Evolutionary conservation across 2,888 invertebrate species (phyloP).

Genomic region (Selenia dentaria): DNA sequence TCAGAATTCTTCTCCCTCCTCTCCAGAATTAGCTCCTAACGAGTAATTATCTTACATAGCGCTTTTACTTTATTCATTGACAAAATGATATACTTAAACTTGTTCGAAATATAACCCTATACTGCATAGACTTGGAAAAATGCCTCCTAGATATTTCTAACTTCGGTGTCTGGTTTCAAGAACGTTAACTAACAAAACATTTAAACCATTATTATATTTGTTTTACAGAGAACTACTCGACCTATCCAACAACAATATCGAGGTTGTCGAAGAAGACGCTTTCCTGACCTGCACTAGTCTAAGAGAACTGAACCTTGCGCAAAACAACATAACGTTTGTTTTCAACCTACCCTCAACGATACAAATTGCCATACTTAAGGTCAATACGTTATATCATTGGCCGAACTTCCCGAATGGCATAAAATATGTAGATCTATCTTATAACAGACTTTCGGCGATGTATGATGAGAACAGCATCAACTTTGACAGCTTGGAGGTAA

Average conservation of each 20-base stretch:
- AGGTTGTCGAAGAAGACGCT: slow-evolving; percentile 69
- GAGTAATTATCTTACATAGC: too few species aligned
- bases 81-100: too few species aligned
- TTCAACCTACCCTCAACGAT: slow-evolving; percentile 66
- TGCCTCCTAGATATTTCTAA: too few species aligned
- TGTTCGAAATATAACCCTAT: too few species aligned
- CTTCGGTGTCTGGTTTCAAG: too few species aligned
- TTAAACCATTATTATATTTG: too few species aligned
- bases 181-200: too few species aligned
- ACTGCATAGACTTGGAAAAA: too few species aligned
- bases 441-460: slow-evolving; percentile 64
- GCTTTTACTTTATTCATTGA: too few species aligned
- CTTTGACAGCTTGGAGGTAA: slow-evolving; percentile 73
- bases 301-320: slow-evolving; percentile 72
- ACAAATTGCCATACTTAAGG: slow-evolving; percentile 66
- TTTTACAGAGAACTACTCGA: slow-evolving; percentile 68
- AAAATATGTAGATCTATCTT: slow-evolving; percentile 71
- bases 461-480: slow-evolving; percentile 59
- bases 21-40: too few species aligned
- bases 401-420: slow-evolving; percentile 70
- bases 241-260: slow-evolving; percentile 74
- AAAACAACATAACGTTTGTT: slow-evolving; percentile 73
- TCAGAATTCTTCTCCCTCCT: too few species aligned
- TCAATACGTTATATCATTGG: slow-evolving; percentile 74
- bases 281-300: slow-evolving; percentile 64